phyloP scores from a whole-genome alignment of 1,140 invertebrate species.

The Cyclina sinensis region DNA sequence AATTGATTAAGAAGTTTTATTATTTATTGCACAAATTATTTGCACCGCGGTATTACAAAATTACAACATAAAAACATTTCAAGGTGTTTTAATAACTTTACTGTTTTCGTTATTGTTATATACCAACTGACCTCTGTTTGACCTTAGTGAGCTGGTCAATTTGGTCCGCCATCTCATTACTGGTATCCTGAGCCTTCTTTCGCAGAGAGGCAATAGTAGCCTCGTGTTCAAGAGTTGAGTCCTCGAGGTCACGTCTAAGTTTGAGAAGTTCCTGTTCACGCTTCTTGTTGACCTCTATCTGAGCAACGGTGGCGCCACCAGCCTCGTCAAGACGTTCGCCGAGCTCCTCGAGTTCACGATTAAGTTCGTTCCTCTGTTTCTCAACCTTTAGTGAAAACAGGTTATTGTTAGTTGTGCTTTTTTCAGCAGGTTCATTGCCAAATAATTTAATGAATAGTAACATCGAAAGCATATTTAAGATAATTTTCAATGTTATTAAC shows the following conservation, averaged over 20 bases:
- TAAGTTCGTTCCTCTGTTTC: conserved; percentile 98
- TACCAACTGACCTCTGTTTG: conserved; percentile 96
- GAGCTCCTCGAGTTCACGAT: conserved; percentile 98
- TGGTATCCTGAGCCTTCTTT: conserved; percentile 99
- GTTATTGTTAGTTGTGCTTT: too few species aligned
- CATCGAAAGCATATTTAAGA: too few species aligned
- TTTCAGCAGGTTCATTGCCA: too few species aligned
- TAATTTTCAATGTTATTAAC: too few species aligned
- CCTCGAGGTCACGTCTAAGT: conserved; percentile 98
- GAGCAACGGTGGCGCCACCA: conserved; percentile 99
- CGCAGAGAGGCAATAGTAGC: conserved; percentile 96
- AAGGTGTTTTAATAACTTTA: too few species aligned
- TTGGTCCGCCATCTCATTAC: conserved; percentile 97
- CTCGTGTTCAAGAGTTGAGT: conserved; percentile 99
- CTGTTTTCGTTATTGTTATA: too few species aligned
- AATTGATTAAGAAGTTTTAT: too few species aligned
- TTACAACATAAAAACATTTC: too few species aligned
- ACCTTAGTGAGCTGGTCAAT: conserved; percentile 99
- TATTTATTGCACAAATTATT: too few species aligned
- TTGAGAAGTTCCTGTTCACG: conserved; percentile 99
- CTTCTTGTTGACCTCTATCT: conserved; percentile 99
- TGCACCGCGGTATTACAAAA: too few species aligned
- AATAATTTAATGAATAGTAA: too few species aligned
- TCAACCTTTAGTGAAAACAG: conserved; percentile 91
- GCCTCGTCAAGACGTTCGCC: conserved; percentile 99